Conservation (phyloP, 2,888 invertebrate species). For the Polydrusus pterygomalis region DNA sequence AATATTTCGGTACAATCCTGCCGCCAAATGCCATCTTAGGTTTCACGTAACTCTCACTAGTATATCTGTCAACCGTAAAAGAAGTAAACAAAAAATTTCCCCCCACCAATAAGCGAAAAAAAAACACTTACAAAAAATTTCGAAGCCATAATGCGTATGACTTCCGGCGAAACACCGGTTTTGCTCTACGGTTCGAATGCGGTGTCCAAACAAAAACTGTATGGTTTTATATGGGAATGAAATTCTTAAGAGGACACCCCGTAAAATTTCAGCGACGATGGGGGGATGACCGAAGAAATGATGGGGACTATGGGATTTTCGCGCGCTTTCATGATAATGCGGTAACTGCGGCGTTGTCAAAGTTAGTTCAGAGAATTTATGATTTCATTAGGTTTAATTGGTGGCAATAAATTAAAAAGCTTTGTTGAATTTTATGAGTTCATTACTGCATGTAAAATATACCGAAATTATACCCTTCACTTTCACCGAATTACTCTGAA, state of each 20-base stretch:
- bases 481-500: no score
- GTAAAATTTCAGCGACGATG: conserved; percentile 34
- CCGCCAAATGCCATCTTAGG: no score
- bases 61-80: background rate
- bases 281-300: conserved; percentile 31
- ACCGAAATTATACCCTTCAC: no score
- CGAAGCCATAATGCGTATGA: conserved; percentile 54
- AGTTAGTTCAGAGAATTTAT: background rate
- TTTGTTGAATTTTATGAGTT: no score
- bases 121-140: conserved; percentile 46
- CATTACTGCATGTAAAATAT: no score
- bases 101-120: conserved; percentile 32
- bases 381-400: background rate
- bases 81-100: background rate
- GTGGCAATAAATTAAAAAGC: background rate
- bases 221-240: conserved; percentile 45
- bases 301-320: conserved; percentile 37
- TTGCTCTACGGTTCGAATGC: conserved; percentile 40
- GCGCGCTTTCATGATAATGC: conserved; percentile 34
- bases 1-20: no score
- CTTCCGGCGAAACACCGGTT: conserved; percentile 34
- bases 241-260: conserved; percentile 45
- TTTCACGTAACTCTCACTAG: background rate
- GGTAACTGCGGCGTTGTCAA: conserved; percentile 30
- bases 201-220: conserved; percentile 25